Evolutionary conservation across 1,140 invertebrate genomes (phyloP), one percentile per base, ranked within the genome.

Genomic region (Sminthurides bifidus): DNA sequence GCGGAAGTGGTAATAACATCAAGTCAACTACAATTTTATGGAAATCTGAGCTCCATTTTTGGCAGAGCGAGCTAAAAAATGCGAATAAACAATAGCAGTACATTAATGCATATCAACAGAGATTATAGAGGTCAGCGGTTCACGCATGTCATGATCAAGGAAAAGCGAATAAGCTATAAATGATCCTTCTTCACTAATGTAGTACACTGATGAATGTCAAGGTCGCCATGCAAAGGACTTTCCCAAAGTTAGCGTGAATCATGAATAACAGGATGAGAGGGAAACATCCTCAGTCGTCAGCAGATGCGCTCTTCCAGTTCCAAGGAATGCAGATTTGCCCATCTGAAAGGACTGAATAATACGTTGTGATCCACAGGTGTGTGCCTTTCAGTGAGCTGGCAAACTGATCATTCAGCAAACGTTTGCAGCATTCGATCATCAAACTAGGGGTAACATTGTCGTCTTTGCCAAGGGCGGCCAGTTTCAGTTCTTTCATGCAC

Each of bases 271-370:
- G 8, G 10, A 8, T 15, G 10, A 12, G 10, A 44, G 41, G 10
- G 8, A 15, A 19, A 44, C 10, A 21, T 19, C 14, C 10, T 10
- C 10, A 44, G 41, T 21, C 21, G 10, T 14, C 10, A 10, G 17
- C 40, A 43, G 23, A n/a, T 45, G 30, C 31, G 24, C 59, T 40
- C 52, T 81, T 82, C 78, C 87, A 94, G 70, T 94, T 84, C 88
- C 89, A 93, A 15, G 90, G 90, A 67, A 95, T 84, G 68, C 87
- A 92, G 52, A 93, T 77, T 57, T 88, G 81, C 3, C 91, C 91
- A 71, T 93, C 90, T 5, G 83, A 81, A 66, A 92, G 76, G 14
- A 95, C 83, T 0, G 89, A 88, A 68, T 92, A 94, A 71, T 92
- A 94, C 67, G 89, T 86, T 0, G 88, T 85, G 27, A 94, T 79